These are phyloP conservation scores for Catocala nupta DNA, from an alignment of 2,888 invertebrate species.

Conservation along the genomic window DNA sequence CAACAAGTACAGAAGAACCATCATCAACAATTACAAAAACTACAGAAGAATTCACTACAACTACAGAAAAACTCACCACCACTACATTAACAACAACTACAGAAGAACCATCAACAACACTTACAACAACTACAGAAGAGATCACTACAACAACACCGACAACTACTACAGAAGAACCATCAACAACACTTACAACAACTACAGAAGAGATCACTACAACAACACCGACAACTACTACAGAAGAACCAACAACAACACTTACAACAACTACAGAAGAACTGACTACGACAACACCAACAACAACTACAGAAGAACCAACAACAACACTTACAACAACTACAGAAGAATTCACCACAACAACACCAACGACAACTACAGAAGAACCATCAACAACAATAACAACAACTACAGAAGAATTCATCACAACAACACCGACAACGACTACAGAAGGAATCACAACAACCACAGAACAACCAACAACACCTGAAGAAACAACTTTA, in stretches of 20 bases:
- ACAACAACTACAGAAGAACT: neutral
- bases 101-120: slow-evolving; percentile 1
- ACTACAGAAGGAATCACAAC: no score
- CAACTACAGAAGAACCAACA: neutral
- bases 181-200: no score
- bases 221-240: neutral
- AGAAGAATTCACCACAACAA: neutral
- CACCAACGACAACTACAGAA: neutral
- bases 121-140: neutral
- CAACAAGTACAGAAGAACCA: neutral
- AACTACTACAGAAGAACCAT: no score
- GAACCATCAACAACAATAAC: slow-evolving; percentile 4
- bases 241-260: neutral
- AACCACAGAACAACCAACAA: neutral
- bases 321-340: neutral
- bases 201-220: neutral
- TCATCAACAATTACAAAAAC: neutral
- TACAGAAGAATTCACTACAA: neutral
- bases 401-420: no score
- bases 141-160: no score
- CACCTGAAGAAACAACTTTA: neutral
- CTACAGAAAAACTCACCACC: neutral
- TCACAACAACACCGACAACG: no score
- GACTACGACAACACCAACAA: neutral
- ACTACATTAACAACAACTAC: neutral